Percentiles rank a stretch among this genome's conserved stretches.
phyloP scores from a whole-genome alignment of 1,140 invertebrate species.

The Rhyzopertha dominica region DNA sequence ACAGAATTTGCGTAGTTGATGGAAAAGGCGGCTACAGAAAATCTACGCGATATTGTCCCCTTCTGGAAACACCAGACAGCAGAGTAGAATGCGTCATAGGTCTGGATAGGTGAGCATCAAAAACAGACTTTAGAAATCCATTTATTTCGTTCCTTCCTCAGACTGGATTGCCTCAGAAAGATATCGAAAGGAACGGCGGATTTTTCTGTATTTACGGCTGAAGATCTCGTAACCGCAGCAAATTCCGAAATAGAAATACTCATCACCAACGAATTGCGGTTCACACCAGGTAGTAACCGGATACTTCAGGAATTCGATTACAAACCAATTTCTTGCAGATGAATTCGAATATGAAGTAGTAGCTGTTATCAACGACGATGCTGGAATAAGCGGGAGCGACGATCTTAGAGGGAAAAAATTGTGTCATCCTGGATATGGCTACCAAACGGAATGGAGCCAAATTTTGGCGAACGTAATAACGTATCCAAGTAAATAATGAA shows the following conservation, averaged over 20 bases:
- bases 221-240: constrained; percentile 70
- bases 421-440: constrained; percentile 69
- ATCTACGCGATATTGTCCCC: constrained; percentile 55
- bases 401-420: constrained; percentile 62
- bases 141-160: constrained; percentile 41
- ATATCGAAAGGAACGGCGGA: constrained; percentile 70
- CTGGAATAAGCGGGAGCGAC: constrained; percentile 51
- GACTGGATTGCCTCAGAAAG: constrained; percentile 68
- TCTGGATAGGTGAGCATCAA: constrained; percentile 53
- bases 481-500: background rate
- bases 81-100: constrained; percentile 61
- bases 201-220: constrained; percentile 74
- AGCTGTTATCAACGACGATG: constrained; percentile 60
- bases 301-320: background rate
- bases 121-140: constrained; percentile 3
- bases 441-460: constrained; percentile 60
- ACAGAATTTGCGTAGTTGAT: constrained; percentile 63
- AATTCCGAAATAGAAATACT: constrained; percentile 61
- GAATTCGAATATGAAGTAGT: constrained; percentile 62
- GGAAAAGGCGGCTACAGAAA: constrained; percentile 53
- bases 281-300: constrained; percentile 45
- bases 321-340: constrained; percentile 43
- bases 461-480: constrained; percentile 60
- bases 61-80: constrained; percentile 46
- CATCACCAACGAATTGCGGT: constrained; percentile 63